phyloP scores from a whole-genome alignment of 2,113 vertebrate species.

The Caretta caretta region DNA sequence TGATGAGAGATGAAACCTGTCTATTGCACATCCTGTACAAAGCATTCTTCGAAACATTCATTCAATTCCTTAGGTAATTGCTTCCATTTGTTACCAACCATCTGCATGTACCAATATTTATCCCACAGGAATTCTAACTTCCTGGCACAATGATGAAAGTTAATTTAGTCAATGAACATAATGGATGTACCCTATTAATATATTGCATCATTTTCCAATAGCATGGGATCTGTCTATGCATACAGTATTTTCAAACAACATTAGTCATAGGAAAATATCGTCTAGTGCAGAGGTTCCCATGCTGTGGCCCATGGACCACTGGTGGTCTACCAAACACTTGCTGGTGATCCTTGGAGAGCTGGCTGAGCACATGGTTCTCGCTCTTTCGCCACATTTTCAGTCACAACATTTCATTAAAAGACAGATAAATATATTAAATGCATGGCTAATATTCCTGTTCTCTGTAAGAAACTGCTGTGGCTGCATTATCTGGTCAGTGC shows the following conservation, averaged over 20 bases:
- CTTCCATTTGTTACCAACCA: not conserved
- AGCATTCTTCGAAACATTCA: not conserved
- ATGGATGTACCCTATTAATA: not conserved
- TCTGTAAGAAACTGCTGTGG: not conserved
- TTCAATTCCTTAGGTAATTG: not conserved
- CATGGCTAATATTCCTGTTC: not conserved
- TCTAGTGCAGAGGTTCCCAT: rapidly evolving
- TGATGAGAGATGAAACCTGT: not conserved
- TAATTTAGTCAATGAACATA: not conserved
- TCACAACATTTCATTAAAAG: not conserved
- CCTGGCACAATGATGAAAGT: not conserved
- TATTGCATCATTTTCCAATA: not conserved
- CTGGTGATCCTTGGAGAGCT: not conserved
- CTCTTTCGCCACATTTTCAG: not conserved
- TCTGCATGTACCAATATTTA: not conserved
- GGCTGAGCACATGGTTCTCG: not conserved
- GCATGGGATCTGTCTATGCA: not conserved
- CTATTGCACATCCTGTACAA: not conserved
- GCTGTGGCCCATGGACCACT: not conserved
- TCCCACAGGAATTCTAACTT: not conserved
- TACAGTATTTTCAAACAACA: not conserved
- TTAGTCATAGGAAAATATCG: not conserved
- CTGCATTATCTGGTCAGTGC: not conserved
- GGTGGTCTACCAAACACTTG: not conserved
- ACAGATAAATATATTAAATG: not conserved